Base-by-base conservation (phyloP, 2,888 invertebrate species). In the Lissocephala sabroskyi region DNA sequence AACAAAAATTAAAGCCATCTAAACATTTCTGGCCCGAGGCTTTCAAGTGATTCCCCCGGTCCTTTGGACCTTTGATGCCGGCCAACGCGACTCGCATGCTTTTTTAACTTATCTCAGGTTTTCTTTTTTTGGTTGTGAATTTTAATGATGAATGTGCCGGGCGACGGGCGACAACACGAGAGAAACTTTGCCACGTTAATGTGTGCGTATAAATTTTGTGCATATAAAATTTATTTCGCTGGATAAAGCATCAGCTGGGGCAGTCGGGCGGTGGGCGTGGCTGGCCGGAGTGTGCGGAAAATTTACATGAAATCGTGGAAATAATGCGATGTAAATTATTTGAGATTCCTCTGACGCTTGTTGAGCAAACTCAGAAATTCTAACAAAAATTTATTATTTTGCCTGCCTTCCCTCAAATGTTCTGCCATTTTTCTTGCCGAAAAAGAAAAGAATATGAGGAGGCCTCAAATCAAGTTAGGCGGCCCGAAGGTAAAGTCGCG, bases 81-180 rank as follows among this genome's bases (percentile, higher is more conserved):
- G n/a, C n/a, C n/a, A n/a, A n/a, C n/a, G n/a, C n/a, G n/a, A n/a
- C n/a, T n/a, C n/a, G n/a, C 13, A 23, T 14, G 14, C n/a, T 7
- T 5, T 14, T 47, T 39, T 32, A 35, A 35, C 16, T 37, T 40
- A 29, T 50, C 48, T 39, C 49, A 45, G 7, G 3, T 23, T 23
- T 23, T 23, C 7, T 51, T 52, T 63, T 50, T 48, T 59, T 59
- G 52, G 56, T 61, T 66, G 52, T 41, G 43, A 62, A 57, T 67
- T 67, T 67, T 59, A 71, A 67, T 67, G 66, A 67, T 58, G 68
- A 52, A 67, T 71, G n/a, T n/a, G 52, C 47, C 16, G n/a, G 10
- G 26, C 3, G 40, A 42, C 36, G 7, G 23, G 4, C 3, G 23
- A n/a, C 30, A 41, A 30, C 50, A 51, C 45, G 49, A 59, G 23